Percentiles rank a stretch among this genome's conserved stretches.
Conservation (phyloP, 1,140 invertebrate genomes). For the Drosophila ogumai region DNA sequence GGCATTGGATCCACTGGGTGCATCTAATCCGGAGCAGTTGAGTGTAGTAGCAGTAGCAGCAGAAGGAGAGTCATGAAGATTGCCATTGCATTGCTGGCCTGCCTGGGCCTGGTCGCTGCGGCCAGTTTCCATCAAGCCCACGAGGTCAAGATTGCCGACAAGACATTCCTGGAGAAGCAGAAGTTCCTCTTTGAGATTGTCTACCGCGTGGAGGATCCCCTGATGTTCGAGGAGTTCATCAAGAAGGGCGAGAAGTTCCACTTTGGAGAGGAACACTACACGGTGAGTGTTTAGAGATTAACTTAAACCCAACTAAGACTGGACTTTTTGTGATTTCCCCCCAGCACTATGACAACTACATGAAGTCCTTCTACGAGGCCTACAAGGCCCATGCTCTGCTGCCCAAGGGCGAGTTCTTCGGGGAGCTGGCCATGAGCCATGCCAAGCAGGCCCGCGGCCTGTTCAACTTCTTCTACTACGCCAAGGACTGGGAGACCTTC, state of each 20-base stretch:
- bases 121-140: conserved; percentile 57
- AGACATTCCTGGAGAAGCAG: conserved; percentile 61
- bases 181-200: conserved; percentile 77
- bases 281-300: conserved; percentile 41
- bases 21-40: conserved; percentile 79
- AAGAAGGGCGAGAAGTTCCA: conserved; percentile 53
- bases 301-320: no score
- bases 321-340: no score
- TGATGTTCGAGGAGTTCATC: conserved; percentile 69
- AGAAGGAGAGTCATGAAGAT: conserved; percentile 66
- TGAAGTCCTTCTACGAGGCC: conserved; percentile 72
- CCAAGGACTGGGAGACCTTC: conserved; percentile 88
- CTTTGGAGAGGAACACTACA: conserved; percentile 50
- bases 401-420: conserved; percentile 82
- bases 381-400: conserved; percentile 64
- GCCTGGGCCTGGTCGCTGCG: conserved; percentile 69
- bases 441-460: conserved; percentile 86
- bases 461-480: conserved; percentile 87
- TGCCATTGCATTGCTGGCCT: conserved; percentile 72
- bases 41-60: conserved; percentile 12
- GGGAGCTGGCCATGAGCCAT: conserved; percentile 74
- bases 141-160: conserved; percentile 67
- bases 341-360: conserved; percentile 66
- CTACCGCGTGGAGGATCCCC: conserved; percentile 66
- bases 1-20: conserved; percentile 68